A percentile compares a stretch with the other conserved stretches of the same genome.
Evolutionary conservation across 2,888 invertebrate genomes (phyloP).

Genomic region (Exocentrus adspersus): DNA sequence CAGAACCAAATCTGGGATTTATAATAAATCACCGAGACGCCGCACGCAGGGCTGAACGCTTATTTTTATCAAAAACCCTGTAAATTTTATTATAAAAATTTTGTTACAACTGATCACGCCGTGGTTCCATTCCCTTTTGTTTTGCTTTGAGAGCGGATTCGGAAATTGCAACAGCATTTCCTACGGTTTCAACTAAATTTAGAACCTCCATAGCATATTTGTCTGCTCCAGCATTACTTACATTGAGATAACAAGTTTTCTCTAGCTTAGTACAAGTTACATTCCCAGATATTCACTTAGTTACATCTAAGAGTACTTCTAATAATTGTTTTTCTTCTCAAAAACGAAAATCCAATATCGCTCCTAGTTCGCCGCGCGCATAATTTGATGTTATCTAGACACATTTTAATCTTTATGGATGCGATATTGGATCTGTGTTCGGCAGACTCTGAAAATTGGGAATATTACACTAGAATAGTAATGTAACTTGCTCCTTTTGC

Average conservation of each 20-base stretch:
- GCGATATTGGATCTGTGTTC: background rate
- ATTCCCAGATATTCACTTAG: background rate
- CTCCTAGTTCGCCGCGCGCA: background rate
- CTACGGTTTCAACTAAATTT: background rate
- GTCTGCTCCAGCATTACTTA: background rate
- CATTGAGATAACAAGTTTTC: background rate
- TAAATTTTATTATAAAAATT: too few species aligned
- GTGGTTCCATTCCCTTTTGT: background rate
- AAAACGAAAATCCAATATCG: background rate
- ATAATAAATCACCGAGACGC: background rate
- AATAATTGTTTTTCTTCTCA: background rate
- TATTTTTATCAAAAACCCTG: too few species aligned
- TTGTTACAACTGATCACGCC: too few species aligned
- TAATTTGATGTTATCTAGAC: background rate
- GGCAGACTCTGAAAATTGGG: background rate
- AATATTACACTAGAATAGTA: background rate
- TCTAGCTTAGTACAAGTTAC: background rate
- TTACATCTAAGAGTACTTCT: background rate
- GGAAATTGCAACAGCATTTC: background rate
- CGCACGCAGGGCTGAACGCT: background rate
- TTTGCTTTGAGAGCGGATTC: background rate
- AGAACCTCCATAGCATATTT: background rate
- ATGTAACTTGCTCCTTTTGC: background rate
- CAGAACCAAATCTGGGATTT: constrained; percentile 7
- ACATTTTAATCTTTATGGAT: background rate